Base-by-base conservation (phyloP, 2,797 vertebrate genomes). In the Xenops minutus region DNA sequence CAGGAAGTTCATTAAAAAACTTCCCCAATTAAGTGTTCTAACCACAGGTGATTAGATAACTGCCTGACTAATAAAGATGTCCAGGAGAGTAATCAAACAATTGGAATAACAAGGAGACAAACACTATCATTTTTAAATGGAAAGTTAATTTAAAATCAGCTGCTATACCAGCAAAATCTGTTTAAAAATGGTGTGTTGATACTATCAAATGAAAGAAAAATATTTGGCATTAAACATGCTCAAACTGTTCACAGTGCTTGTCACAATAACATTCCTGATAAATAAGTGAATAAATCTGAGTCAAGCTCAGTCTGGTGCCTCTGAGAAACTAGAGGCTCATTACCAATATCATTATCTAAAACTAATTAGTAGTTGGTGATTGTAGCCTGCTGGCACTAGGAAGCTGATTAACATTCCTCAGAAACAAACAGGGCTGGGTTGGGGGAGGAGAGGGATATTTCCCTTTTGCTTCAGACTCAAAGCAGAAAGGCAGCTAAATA, bases 331-430 rank as follows among this genome's bases (percentile, higher is more conserved):
- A 41, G 22, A 90, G 64, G 39, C 80, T 89, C 86, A 95, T 94
- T 96, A 93, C 67, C 74, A 95, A 85, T 95, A 94, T 89, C 72
- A 88, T 93, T 90, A 93, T 68, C 88, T 92, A 79, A 94, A 96
- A 91, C 64, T 94, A 95, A 97, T 96, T 97, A 93, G 94, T 80
- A 80, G 85, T 66, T 95, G 89, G 94, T 89, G 95, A 97, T 52
- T 93, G 87, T 87, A 87, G 91, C 88, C 96, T 96, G 89, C 77
- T 96, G 79, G 84, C 83, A 93, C 68, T 82, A 66, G 78, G 82
- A 95, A 81, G 56, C 68, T 86, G 76, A 96, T 95, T 93, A 96
- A 86, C 92, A 95, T 96, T 94, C 89, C 88, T 95, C 74, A 92
- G 92, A 91, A 95, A 85, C 59, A 90, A 85, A 77, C 32, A 54